Percentiles rank a stretch among this genome's conserved stretches.
These are phyloP conservation scores for Stenurella melanura DNA, from an alignment of 2,888 invertebrate species.

Conservation along the genomic window DNA sequence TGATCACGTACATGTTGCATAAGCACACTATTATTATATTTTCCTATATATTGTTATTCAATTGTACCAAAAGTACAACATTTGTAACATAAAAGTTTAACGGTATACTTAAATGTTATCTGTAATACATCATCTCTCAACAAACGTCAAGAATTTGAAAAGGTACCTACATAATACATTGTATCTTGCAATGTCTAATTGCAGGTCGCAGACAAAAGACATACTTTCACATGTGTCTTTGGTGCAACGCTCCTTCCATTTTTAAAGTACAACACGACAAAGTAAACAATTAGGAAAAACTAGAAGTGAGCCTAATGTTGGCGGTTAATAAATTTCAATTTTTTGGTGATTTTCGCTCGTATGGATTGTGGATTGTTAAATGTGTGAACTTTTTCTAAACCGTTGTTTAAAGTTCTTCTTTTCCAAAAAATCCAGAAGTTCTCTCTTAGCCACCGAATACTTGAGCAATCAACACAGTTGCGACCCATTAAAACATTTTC, in stretches of 20 bases:
- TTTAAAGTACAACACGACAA: background rate
- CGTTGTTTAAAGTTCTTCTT: too few species aligned
- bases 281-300: background rate
- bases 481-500: too few species aligned
- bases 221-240: conserved; percentile 8
- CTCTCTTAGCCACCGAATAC: too few species aligned
- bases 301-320: background rate
- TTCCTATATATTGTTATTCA: conserved; percentile 2
- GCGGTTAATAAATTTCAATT: too few species aligned
- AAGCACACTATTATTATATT: conserved; percentile 14
- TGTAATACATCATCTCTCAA: conserved; percentile 38
- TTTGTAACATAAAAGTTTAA: conserved; percentile 46
- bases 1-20: conserved; percentile 18
- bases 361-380: too few species aligned
- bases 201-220: conserved; percentile 29
- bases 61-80: conserved; percentile 43
- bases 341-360: too few species aligned
- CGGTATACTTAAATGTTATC: conserved; percentile 49
- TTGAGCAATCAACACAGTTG: too few species aligned
- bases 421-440: too few species aligned
- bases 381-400: too few species aligned
- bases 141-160: conserved; percentile 50
- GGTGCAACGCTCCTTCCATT: background rate
- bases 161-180: too few species aligned
- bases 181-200: conserved; percentile 50